Base-by-base conservation (phyloP, 1,140 invertebrate species). In the Drosophila parvula region DNA sequence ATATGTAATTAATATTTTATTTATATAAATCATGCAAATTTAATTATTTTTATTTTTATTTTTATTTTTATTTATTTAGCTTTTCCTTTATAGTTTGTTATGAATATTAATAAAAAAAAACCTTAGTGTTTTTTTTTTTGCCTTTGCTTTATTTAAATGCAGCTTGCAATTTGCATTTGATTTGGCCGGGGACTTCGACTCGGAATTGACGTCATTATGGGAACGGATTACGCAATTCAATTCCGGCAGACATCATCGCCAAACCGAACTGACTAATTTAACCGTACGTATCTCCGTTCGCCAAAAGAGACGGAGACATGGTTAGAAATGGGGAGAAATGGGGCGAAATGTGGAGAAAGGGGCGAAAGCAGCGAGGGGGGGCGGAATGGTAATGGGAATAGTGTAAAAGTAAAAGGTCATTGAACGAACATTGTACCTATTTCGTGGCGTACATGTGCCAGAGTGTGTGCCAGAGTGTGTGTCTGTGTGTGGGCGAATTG, bases 331-430 rank as follows among this genome's bases (percentile, higher is more conserved):
- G 40, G 12, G 14, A 62, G 16, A 44, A 12, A 28, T 51, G 50
- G 27, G 48, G 67, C 34, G 45, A 38, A 53, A 43, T 27, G 44
- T 27, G 44, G 47, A 22, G 38, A 56, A 45, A 68, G 65, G 41
- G 60, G 65, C 30, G 48, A 47, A 45, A 47, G 43, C 50, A 27
- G 22, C 22, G 22, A 22, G 22, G 22, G 22, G 22, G 22, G 59
- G 44, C 51, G 73, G 60, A 57, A 75, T 75, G 73, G 47, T 76
- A 60, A 68, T 76, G 61, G 48, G 57, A 74, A 73, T 78, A 80
- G 64, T 88, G 84, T 79, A 83, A 88, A 88, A 80, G 79, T 89
- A 89, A 88, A 89, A 89, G 79, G 84, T 88, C 83, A 89, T 83
- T 88, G 83, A 79, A 89, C 83, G 84, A 78, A 88, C 68, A 83